phyloP scores from a whole-genome alignment of 1,140 invertebrate genomes.

The Hydropsyche tenuis region DNA sequence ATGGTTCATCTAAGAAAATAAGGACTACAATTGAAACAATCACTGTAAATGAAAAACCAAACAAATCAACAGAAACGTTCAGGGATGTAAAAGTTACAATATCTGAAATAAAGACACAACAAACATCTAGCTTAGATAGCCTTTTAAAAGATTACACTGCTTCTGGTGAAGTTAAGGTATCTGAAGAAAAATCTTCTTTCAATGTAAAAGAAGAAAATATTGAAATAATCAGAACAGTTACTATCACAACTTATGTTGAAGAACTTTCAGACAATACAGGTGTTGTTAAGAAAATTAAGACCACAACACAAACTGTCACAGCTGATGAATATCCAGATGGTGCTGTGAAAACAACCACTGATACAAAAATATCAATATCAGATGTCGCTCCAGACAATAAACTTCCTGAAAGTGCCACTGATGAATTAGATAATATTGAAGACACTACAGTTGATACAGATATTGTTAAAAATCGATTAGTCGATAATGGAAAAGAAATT shows the following conservation, averaged over 20 bases:
- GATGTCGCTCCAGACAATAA: conserved; percentile 40
- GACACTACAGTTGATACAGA: conserved; percentile 54
- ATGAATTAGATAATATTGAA: conserved; percentile 51
- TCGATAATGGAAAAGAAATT: conserved; percentile 56
- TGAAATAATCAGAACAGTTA: conserved; percentile 54
- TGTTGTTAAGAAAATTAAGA: conserved; percentile 57
- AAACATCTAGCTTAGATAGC: conserved; percentile 54
- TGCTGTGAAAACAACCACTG: conserved; percentile 53
- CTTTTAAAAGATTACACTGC: conserved; percentile 52
- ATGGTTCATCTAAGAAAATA: conserved; percentile 54
- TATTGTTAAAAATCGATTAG: conserved; percentile 53
- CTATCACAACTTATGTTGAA: conserved; percentile 56
- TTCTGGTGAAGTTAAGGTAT: conserved; percentile 56
- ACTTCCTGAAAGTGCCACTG: conserved; percentile 35
- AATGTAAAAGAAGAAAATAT: conserved; percentile 54
- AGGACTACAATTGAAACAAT: conserved; percentile 60
- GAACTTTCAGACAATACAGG: conserved; percentile 55
- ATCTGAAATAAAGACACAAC: conserved; percentile 54
- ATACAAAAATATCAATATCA: conserved; percentile 50
- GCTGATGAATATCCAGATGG: conserved; percentile 61
- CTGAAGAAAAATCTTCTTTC: conserved; percentile 53
- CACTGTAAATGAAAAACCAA: conserved; percentile 57
- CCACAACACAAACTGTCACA: conserved; percentile 55
- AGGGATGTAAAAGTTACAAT: conserved; percentile 60
- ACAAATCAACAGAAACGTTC: conserved; percentile 57